phyloP scores from a whole-genome alignment of 2,888 invertebrate species.

The Pogonocherus hispidulus region DNA sequence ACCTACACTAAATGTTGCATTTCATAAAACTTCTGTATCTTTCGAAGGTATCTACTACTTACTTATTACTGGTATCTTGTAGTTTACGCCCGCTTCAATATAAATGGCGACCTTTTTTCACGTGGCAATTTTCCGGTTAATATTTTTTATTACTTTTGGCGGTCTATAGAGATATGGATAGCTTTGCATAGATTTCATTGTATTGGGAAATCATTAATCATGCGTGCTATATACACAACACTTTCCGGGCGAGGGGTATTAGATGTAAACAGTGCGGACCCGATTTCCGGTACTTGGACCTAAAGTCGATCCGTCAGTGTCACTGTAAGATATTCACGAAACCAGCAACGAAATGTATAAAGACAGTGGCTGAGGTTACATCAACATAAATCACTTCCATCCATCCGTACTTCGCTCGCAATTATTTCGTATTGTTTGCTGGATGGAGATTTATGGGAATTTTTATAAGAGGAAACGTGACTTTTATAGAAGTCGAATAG shows the following conservation, averaged over 20 bases:
- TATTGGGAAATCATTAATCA: constrained; percentile 47
- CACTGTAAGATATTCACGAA: constrained; percentile 53
- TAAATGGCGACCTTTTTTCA: constrained; percentile 9
- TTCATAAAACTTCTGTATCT: too few species aligned
- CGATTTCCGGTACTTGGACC: constrained; percentile 51
- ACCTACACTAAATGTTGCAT: too few species aligned
- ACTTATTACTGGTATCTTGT: too few species aligned
- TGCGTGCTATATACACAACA: constrained; percentile 35
- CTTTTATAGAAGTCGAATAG: constrained; percentile 9
- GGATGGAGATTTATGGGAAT: constrained; percentile 51
- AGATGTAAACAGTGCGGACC: constrained; percentile 48
- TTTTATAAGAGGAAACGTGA: constrained; percentile 39
- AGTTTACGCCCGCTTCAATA: neutral
- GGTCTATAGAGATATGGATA: constrained; percentile 5
- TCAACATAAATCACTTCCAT: constrained; percentile 54
- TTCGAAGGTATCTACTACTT: too few species aligned
- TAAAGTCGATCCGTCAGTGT: constrained; percentile 56
- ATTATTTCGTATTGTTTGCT: constrained; percentile 53
- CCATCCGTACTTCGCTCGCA: constrained; percentile 48
- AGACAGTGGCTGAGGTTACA: constrained; percentile 54
- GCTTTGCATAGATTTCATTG: constrained; percentile 28
- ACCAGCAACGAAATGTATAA: constrained; percentile 54
- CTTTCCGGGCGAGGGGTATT: constrained; percentile 25
- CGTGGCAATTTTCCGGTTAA: constrained; percentile 35
- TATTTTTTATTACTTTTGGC: constrained; percentile 24